A percentile compares a stretch with the other conserved stretches of the same genome.
phyloP scores from a whole-genome alignment of 2,113 vertebrate genomes.

The Hepsetus odoe region DNA sequence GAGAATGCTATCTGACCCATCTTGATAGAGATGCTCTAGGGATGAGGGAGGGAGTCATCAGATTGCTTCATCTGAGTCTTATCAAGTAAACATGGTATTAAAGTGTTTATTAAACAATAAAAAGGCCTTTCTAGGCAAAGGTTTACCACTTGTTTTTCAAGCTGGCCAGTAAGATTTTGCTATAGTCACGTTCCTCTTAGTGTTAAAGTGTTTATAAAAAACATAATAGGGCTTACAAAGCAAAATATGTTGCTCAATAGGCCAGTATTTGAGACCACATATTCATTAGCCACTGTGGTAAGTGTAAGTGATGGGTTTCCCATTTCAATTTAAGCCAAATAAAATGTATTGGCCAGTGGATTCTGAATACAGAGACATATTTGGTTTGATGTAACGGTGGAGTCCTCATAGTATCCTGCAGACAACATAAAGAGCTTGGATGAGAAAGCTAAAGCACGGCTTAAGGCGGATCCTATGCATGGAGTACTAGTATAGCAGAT shows the following conservation, averaged over 20 bases:
- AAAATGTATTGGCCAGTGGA: background rate
- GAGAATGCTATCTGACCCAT: constrained; percentile 65
- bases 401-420: no score
- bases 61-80: background rate
- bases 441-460: no score
- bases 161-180: background rate
- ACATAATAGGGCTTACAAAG: constrained; percentile 2
- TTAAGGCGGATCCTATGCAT: no score
- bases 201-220: constrained; percentile 46
- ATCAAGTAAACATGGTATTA: constrained; percentile 60
- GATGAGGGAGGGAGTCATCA: background rate
- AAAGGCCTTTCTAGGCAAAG: constrained; percentile 11
- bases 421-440: no score
- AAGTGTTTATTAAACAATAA: constrained; percentile 32
- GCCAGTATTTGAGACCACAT: background rate
- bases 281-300: background rate
- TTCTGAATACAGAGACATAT: no score
- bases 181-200: constrained; percentile 56
- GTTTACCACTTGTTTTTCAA: background rate
- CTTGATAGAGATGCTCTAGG: constrained; percentile 44
- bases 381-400: no score
- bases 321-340: background rate
- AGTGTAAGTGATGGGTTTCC: background rate
- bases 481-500: no score
- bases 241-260: background rate